Conservation (phyloP, 1,140 invertebrate species). For the Meloidogyne floridensis region DNA sequence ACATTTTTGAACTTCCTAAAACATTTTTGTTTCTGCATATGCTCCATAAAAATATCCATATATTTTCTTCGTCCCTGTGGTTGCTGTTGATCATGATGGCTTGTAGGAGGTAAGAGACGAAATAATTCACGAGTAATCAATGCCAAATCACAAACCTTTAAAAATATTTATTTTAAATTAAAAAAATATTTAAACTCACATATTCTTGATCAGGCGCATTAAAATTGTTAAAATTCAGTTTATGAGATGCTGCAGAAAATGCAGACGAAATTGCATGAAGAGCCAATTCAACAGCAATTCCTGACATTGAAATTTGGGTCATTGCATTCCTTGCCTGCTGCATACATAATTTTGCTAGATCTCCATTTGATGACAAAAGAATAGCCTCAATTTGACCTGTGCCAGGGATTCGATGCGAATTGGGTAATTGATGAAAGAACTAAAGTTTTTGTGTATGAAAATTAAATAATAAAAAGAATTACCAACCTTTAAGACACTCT, state of each 20-base stretch:
- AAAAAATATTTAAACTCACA: slow-evolving; percentile 8
- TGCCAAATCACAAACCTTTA: slow-evolving; percentile 29
- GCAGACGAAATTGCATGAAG: slow-evolving; percentile 27
- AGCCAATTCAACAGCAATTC: slow-evolving; percentile 10
- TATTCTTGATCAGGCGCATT: slow-evolving; percentile 27
- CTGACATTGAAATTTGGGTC: slow-evolving; percentile 16
- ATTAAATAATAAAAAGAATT: background rate
- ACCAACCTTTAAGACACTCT: slow-evolving; percentile 22
- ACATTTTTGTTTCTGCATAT: slow-evolving; percentile 29
- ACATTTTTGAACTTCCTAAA: slow-evolving; percentile 23
- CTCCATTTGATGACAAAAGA: slow-evolving; percentile 16
- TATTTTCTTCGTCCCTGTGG: slow-evolving; percentile 17
- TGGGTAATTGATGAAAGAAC: slow-evolving; percentile 27
- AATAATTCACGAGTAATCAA: slow-evolving; percentile 18
- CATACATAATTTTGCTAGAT: slow-evolving; percentile 17
- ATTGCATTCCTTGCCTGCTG: slow-evolving; percentile 26
- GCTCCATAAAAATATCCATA: slow-evolving; percentile 28
- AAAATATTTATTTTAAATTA: background rate
- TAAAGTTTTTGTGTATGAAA: background rate
- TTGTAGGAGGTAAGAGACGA: slow-evolving; percentile 9
- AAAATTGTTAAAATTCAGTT: slow-evolving; percentile 26
- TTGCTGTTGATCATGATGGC: slow-evolving; percentile 15
- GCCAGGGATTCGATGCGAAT: slow-evolving; percentile 9
- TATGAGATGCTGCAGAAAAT: slow-evolving; percentile 28
- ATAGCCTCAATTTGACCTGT: slow-evolving; percentile 4